Evolutionary conservation across 2,797 vertebrate species (phyloP).

Genomic region (Onychomys arenicola): DNA sequence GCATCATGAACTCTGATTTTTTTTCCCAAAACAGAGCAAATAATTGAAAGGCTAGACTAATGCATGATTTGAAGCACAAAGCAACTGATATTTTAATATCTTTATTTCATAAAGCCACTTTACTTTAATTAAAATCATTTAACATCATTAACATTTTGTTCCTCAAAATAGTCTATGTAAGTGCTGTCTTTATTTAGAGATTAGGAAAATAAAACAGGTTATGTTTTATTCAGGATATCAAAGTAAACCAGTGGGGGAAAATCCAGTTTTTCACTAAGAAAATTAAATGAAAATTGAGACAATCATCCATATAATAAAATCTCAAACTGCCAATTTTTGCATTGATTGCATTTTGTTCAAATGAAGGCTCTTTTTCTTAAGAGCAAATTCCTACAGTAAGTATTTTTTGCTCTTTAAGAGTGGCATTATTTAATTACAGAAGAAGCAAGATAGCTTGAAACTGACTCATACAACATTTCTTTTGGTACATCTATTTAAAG

Average conservation of each 20-base stretch:
- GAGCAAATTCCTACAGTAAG: slow-evolving; percentile 67
- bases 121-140: slow-evolving; percentile 77
- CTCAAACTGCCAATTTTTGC: slow-evolving; percentile 63
- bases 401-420: slow-evolving; percentile 71
- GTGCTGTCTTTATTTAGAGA: slow-evolving; percentile 71
- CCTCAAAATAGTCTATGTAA: slow-evolving; percentile 64
- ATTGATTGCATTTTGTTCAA: slow-evolving; percentile 72
- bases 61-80: slow-evolving; percentile 38
- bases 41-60: slow-evolving; percentile 61
- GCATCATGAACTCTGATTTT: slow-evolving; percentile 59
- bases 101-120: slow-evolving; percentile 69
- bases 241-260: slow-evolving; percentile 59
- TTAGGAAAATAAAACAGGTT: slow-evolving; percentile 66
- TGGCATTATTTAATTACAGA: slow-evolving; percentile 77
- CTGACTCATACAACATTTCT: slow-evolving; percentile 73
- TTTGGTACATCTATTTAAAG: slow-evolving; percentile 78
- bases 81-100: slow-evolving; percentile 66
- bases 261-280: slow-evolving; percentile 50
- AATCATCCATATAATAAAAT: slow-evolving; percentile 67
- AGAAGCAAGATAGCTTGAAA: slow-evolving; percentile 67
- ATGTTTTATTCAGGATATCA: slow-evolving; percentile 71
- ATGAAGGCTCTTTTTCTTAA: slow-evolving; percentile 50
- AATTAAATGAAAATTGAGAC: slow-evolving; percentile 75
- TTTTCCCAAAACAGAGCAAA: slow-evolving; percentile 25
- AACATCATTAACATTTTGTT: slow-evolving; percentile 70